Conservation (phyloP, 1,140 invertebrate genomes). For the Zelostemma sp. region DNA sequence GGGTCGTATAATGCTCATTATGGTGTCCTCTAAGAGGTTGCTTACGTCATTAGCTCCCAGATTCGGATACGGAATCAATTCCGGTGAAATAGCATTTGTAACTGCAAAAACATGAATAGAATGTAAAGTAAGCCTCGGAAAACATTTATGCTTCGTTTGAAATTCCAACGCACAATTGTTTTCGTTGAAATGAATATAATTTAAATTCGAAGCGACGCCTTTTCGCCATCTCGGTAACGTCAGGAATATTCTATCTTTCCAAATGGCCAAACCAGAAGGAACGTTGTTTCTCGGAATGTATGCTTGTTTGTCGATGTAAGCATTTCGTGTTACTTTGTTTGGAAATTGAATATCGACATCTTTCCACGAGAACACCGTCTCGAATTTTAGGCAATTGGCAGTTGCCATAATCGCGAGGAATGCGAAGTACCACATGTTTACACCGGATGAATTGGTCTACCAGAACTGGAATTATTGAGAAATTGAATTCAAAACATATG, state of each 20-base stretch:
- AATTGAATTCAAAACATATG: no score
- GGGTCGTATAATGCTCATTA: slow-evolving; percentile 78
- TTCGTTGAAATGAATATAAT: slow-evolving; percentile 73
- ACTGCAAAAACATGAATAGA: no score
- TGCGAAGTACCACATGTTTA: slow-evolving; percentile 23
- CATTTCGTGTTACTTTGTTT: slow-evolving; percentile 71
- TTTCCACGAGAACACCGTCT: slow-evolving; percentile 78
- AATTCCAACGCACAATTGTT: slow-evolving; percentile 30
- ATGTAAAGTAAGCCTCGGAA: no score
- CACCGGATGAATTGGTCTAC: no score
- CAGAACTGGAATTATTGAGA: no score
- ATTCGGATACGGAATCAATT: slow-evolving; percentile 78
- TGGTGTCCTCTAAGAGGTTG: slow-evolving; percentile 67
- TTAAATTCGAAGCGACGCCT: slow-evolving; percentile 80
- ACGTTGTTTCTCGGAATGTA: slow-evolving; percentile 80
- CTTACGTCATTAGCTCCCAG: slow-evolving; percentile 74
- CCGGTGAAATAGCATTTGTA: slow-evolving; percentile 70
- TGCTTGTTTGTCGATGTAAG: slow-evolving; percentile 73
- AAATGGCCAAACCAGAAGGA: slow-evolving; percentile 79
- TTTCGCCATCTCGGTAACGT: slow-evolving; percentile 83
- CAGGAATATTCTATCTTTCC: slow-evolving; percentile 83
- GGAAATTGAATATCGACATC: slow-evolving; percentile 79
- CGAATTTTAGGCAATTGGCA: slow-evolving; percentile 51
- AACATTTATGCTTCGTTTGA: no score
- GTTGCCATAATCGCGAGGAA: slow-evolving; percentile 36